Percentiles rank a stretch among this genome's conserved stretches.
phyloP scores from a whole-genome alignment of 2,888 invertebrate genomes.

The Pristionchus maxplancki region DNA sequence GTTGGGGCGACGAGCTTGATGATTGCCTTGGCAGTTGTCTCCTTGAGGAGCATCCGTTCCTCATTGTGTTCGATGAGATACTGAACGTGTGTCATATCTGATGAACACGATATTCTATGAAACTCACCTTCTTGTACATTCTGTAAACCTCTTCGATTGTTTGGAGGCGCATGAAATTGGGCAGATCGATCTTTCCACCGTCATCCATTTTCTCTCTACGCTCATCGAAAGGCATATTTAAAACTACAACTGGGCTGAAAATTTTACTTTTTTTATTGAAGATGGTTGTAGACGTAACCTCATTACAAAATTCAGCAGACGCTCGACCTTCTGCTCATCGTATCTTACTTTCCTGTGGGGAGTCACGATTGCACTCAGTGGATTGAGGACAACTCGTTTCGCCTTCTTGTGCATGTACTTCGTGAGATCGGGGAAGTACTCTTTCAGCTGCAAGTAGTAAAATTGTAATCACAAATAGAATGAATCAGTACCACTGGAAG shows the following conservation, averaged over 20 bases:
- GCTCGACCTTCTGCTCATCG: background rate
- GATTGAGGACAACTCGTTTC: background rate
- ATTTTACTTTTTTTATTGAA: background rate
- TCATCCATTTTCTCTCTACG: background rate
- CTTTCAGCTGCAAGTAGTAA: background rate
- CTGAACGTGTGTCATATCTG: background rate
- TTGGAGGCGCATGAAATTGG: background rate
- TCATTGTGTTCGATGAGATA: background rate
- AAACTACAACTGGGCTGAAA: background rate
- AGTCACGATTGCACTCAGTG: too few species aligned
- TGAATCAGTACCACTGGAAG: background rate
- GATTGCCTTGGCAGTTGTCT: background rate
- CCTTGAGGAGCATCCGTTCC: background rate
- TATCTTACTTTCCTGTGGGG: background rate
- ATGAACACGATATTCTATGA: too few species aligned
- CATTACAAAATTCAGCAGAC: background rate
- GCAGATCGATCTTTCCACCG: background rate
- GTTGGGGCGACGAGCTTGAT: background rate
- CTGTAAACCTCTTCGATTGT: background rate
- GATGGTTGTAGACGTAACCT: background rate
- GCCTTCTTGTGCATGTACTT: background rate
- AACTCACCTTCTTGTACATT: background rate
- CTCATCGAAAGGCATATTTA: background rate
- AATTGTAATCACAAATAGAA: too few species aligned
- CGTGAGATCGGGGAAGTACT: background rate